Conservation (phyloP, 2,797 vertebrate genomes). For the Pseudochirops cupreus region DNA sequence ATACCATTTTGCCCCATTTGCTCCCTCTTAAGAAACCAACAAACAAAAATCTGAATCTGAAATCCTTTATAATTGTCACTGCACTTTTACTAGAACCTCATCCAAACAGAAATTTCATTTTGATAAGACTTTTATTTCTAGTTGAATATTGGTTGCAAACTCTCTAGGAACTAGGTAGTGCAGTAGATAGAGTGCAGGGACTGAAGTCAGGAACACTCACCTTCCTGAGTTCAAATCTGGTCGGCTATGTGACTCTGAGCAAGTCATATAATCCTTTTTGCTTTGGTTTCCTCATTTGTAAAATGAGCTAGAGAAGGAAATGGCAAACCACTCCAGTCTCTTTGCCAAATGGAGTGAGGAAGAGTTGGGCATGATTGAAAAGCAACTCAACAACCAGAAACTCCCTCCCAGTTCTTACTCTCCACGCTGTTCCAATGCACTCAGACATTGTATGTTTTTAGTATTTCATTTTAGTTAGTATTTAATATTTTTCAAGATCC, state of each 20-base stretch:
- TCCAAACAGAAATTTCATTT: not conserved
- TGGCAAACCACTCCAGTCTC: not conserved
- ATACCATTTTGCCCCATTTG: not conserved
- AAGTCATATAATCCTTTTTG: not conserved
- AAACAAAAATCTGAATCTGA: not conserved
- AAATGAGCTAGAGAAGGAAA: not conserved
- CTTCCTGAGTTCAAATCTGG: not conserved
- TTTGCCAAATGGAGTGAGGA: not conserved
- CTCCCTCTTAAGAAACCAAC: not conserved
- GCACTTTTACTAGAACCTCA: not conserved
- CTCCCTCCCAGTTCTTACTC: not conserved
- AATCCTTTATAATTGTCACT: not conserved
- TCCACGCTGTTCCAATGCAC: not conserved
- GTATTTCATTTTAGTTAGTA: not conserved
- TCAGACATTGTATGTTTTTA: not conserved
- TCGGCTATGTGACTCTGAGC: not conserved
- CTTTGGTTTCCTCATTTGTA: not conserved
- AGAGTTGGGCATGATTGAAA: not conserved
- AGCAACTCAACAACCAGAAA: not conserved
- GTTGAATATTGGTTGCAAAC: not conserved
- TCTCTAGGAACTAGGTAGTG: not conserved
- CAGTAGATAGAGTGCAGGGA: not conserved
- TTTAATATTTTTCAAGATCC: not conserved
- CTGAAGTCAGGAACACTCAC: not conserved
- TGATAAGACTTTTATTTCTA: not conserved